Conservation (phyloP, 2,888 invertebrate species). For the Chalcosyrphus nemorum region DNA sequence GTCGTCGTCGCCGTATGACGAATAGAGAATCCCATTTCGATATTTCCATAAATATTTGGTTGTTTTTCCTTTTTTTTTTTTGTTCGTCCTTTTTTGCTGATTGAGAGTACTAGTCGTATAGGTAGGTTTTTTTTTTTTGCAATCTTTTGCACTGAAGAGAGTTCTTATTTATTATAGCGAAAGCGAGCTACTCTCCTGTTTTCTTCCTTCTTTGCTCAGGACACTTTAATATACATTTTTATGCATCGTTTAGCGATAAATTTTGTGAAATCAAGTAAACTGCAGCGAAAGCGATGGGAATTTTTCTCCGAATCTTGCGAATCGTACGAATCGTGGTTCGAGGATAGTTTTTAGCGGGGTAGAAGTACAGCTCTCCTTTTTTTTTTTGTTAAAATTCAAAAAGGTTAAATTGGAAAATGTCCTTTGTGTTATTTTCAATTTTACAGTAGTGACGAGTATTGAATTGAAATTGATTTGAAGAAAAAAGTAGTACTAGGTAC, state of each 20-base stretch:
- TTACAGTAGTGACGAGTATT: constrained; percentile 18
- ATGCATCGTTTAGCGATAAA: constrained; percentile 50
- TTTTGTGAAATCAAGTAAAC: constrained; percentile 21
- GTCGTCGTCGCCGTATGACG: constrained; percentile 29
- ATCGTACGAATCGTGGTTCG: neutral
- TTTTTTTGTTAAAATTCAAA: neutral
- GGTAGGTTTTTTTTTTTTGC: neutral
- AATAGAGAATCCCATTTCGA: constrained; percentile 46
- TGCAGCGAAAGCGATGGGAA: neutral
- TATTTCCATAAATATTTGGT: constrained; percentile 54
- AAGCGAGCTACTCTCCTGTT: constrained; percentile 3
- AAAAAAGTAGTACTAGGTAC: no score
- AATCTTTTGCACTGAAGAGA: neutral
- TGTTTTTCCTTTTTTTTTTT: neutral
- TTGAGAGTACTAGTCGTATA: neutral
- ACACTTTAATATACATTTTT: constrained; percentile 31
- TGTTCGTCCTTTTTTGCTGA: no score
- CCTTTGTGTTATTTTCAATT: constrained; percentile 18
- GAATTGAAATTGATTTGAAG: constrained; percentile 38
- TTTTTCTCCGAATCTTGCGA: neutral
- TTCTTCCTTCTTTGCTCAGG: no score
- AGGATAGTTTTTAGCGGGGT: neutral
- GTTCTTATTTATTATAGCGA: neutral
- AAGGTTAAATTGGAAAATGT: constrained; percentile 22
- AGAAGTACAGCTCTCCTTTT: no score